These are phyloP conservation scores for Mobula hypostoma DNA, from an alignment of 2,113 vertebrate species.

Conservation along the genomic window DNA sequence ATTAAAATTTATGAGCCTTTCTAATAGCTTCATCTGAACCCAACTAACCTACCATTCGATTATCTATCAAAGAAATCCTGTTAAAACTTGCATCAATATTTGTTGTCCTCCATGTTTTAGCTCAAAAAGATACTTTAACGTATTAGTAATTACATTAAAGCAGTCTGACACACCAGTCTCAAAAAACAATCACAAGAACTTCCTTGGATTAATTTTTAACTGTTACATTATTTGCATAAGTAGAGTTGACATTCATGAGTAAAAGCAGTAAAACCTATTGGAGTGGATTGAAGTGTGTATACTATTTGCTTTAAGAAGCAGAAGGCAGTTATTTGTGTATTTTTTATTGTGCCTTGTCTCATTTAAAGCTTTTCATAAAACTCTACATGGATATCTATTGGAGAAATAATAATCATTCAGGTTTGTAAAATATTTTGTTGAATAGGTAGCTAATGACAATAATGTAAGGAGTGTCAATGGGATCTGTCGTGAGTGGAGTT, in stretches of 20 bases:
- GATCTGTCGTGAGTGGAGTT: not conserved
- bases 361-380: not conserved
- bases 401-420: not conserved
- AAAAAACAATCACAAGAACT: not conserved
- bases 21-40: constrained; percentile 20
- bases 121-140: not conserved
- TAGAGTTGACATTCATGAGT: not conserved
- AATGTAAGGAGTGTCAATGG: not conserved
- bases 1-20: constrained; percentile 33
- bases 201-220: constrained; percentile 7
- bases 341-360: not conserved
- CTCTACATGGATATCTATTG: not conserved
- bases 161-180: too few species aligned
- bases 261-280: not conserved
- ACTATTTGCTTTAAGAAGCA: not conserved
- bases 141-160: constrained; percentile 15
- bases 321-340: not conserved
- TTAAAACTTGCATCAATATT: constrained; percentile 16
- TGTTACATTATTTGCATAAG: not conserved
- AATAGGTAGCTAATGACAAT: not conserved
- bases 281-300: not conserved
- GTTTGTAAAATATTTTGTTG: not conserved
- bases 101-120: constrained; percentile 29
- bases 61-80: not conserved
- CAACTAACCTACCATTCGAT: constrained; percentile 2